Evolutionary conservation across 2,113 vertebrate genomes (phyloP), one percentile per base, ranked within the genome.

Genomic region (Sebastes fasciatus): DNA sequence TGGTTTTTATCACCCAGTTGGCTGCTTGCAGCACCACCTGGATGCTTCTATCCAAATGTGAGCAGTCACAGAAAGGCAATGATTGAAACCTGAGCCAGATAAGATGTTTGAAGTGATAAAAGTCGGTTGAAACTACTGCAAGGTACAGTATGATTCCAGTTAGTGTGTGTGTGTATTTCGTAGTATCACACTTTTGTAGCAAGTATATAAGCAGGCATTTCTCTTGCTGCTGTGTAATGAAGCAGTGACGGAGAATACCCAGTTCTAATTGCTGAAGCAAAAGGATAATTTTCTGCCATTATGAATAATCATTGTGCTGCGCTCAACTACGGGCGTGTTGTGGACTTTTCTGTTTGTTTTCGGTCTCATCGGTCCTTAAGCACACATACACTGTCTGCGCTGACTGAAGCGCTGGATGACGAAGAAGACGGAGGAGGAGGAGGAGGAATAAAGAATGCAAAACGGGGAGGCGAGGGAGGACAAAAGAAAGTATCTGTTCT

Each of bases 401-500:
- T 84, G 66, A 54, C 34, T 62, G 43, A 74, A 76, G 77, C 54
- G 13, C 61, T 21, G 19, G 48, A 85, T 51, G 51, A 67, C 16
- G n/a, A 63, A 75, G 69, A 75, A 49, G 51, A 67, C 16, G n/a
- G 60, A 75, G 69, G 73, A 49, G 57, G 42, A 68, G 81, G 49
- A 48, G 70, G 78, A 48, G 54, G 67, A 63, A 49, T 4, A 66
- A 71, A 86, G 64, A 84, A 89, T 87, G 80, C 79, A 88, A 92
- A 91, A 57, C 57, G 62, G 87, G 12, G 55, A 65, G 54, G 65
- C 43, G 0, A 79, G 71, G 52, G 42, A 68, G 17, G 74, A 74
- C 74, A 81, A 84, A 84, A 86, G 64, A 71, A 80, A 73, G 64
- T 76, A 51, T 89, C 78, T 89, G 74, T 74, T 66, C 34, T 83